phyloP scores from a whole-genome alignment of 2,888 invertebrate genomes.

The Lasioglossum zephyrum region DNA sequence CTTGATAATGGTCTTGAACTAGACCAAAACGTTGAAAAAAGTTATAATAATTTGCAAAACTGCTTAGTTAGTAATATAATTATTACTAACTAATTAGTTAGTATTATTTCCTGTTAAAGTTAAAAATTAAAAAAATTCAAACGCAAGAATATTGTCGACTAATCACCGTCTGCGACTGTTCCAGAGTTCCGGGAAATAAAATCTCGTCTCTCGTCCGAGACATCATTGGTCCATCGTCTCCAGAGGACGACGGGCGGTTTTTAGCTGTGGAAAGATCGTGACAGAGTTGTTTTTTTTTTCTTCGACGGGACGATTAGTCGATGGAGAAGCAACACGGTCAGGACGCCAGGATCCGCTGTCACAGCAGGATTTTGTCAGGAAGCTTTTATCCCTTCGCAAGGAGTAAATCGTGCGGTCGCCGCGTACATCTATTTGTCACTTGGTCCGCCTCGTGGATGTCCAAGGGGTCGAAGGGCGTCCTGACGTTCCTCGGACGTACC shows the following conservation, averaged over 20 bases:
- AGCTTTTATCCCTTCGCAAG: constrained; percentile 76
- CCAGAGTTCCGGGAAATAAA: neutral
- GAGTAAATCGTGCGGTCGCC: constrained; percentile 72
- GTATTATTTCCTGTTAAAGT: too few species aligned
- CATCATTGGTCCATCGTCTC: neutral
- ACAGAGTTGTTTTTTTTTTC: constrained; percentile 17
- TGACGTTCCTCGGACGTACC: constrained; percentile 61
- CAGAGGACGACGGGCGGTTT: constrained; percentile 9
- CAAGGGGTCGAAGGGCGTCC: constrained; percentile 64
- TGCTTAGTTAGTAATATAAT: too few species aligned
- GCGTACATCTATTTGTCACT: constrained; percentile 81
- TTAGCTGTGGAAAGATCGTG: constrained; percentile 27
- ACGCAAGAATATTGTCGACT: neutral
- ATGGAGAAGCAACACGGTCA: constrained; percentile 54
- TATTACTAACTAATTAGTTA: too few species aligned
- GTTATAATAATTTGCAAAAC: too few species aligned
- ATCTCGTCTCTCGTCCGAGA: neutral
- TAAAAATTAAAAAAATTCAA: neutral
- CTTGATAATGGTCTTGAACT: too few species aligned
- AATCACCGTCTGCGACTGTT: neutral
- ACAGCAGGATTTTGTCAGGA: constrained; percentile 75
- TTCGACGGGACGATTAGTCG: constrained; percentile 54
- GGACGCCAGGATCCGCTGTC: constrained; percentile 73
- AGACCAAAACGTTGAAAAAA: too few species aligned
- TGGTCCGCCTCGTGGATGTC: constrained; percentile 67